phyloP scores from a whole-genome alignment of 2,888 invertebrate species.

The Anoplius nigerrimus region DNA sequence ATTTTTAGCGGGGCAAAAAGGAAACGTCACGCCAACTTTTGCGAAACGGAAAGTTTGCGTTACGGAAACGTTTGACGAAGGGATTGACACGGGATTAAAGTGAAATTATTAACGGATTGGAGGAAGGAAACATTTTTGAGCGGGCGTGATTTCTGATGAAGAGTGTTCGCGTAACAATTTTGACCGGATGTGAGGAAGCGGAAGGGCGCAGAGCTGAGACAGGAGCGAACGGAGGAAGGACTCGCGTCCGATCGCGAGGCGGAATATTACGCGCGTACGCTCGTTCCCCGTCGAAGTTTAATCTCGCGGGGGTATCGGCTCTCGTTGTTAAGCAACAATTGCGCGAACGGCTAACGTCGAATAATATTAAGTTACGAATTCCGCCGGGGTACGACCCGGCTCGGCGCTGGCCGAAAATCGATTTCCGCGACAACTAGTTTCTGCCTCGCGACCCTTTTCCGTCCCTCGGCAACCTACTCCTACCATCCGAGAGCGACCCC shows the following conservation, averaged over 20 bases:
- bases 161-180: no score
- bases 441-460: conserved; percentile 25
- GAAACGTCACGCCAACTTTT: no score
- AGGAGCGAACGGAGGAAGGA: neutral
- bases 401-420: conserved; percentile 48
- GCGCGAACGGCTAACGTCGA: conserved; percentile 48
- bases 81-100: no score
- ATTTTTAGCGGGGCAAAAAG: no score
- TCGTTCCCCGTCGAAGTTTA: conserved; percentile 6
- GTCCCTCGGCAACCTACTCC: conserved; percentile 16
- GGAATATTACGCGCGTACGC: neutral
- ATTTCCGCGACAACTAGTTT: conserved; percentile 58
- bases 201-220: no score
- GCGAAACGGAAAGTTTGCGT: no score
- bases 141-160: no score
- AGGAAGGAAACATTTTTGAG: no score
- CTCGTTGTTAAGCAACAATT: conserved; percentile 56
- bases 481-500: conserved; percentile 2
- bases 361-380: conserved; percentile 61
- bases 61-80: no score
- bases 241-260: conserved; percentile 9
- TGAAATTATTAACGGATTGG: no score
- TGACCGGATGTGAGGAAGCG: no score
- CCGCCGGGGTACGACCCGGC: conserved; percentile 47
- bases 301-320: conserved; percentile 8